Evolutionary conservation across 1,140 invertebrate species (phyloP), one percentile per base, ranked within the genome.

Genomic region (Carposina sasakii): DNA sequence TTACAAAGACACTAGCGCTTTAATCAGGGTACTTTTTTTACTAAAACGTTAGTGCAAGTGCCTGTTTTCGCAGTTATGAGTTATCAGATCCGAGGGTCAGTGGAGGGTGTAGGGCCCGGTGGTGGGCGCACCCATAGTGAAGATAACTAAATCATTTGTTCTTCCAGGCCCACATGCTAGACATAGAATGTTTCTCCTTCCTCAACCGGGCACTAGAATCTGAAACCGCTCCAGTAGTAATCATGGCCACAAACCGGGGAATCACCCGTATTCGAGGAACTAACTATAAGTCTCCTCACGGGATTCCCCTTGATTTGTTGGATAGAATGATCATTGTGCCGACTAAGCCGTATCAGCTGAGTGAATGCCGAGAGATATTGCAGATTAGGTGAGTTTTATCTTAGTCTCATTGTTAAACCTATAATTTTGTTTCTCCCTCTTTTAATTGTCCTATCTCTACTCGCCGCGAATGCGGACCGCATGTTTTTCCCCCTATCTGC

Each of bases 191-290:
- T 75, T 99, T 99, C 85, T 99, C 97, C 0, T 99, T 96, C 77
- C 81, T 99, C 0, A 99, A 99, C 86, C 89, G 98, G 36, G 97
- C 97, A 0, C 81, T 99, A 17, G 98, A 99, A 73, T 94, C 94
- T 58, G 98, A 99, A 66, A 97, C 99, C 89, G 94, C 98, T 0
- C 98, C 98, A 0, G 92, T 99, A 19, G 92, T 99, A 2, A 97
- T 99, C 6, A 98, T 99, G 95, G 98, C 98, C 1, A 99, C 98
- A n/a, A 99, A 99, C 85, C 89, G 97, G 57, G 98, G 97, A 10
- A 97, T 99, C 33, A 98, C 97, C 0, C 91, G 92, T 52, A 99
- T 99, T 9, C 88, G 98, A 48, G 98, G 97, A 17, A 99, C 98
- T 8, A 93, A 94, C 57, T 96, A 98, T 76, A 89, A 89, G 51